phyloP scores from a whole-genome alignment of 2,888 invertebrate species.

The Sclerodermus sp. region DNA sequence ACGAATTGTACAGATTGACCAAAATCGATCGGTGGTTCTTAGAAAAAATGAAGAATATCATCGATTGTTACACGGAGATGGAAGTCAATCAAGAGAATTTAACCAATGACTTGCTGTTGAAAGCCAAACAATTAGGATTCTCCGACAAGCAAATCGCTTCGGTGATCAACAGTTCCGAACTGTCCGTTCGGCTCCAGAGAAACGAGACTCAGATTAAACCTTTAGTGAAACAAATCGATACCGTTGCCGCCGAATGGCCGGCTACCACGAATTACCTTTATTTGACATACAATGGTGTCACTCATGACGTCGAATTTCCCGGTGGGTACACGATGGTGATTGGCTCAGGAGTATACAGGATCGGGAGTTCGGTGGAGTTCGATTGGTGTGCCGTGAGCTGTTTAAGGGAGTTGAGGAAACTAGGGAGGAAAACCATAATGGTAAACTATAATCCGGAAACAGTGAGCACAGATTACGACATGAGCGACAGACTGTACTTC shows the following conservation, averaged over 20 bases:
- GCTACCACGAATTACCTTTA: conserved; percentile 99
- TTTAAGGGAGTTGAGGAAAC: conserved; percentile 82
- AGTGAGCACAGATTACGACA: conserved; percentile 99
- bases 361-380: conserved; percentile 99
- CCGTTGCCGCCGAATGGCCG: conserved; percentile 99
- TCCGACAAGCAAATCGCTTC: conserved; percentile 95
- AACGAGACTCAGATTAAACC: conserved; percentile 79
- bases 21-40: conserved; percentile 98
- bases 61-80: conserved; percentile 69
- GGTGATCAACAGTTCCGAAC: conserved; percentile 83
- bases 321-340: conserved; percentile 85
- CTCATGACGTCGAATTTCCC: conserved; percentile 81
- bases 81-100: conserved; percentile 70
- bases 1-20: conserved; percentile 86
- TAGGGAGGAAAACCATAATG: conserved; percentile 93
- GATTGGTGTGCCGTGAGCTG: conserved; percentile 99
- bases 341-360: conserved; percentile 93
- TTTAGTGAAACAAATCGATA: conserved; percentile 96
- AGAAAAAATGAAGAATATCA: conserved; percentile 90
- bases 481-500: conserved; percentile 98
- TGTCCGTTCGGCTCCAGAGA: conserved; percentile 76
- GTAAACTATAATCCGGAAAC: conserved; percentile 99
- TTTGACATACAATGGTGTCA: conserved; percentile 87
- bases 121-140: conserved; percentile 93
- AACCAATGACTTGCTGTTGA: conserved; percentile 66